A percentile compares a stretch with the other conserved stretches of the same genome.
phyloP scores from a whole-genome alignment of 2,888 invertebrate genomes.

The Spialia ferax region DNA sequence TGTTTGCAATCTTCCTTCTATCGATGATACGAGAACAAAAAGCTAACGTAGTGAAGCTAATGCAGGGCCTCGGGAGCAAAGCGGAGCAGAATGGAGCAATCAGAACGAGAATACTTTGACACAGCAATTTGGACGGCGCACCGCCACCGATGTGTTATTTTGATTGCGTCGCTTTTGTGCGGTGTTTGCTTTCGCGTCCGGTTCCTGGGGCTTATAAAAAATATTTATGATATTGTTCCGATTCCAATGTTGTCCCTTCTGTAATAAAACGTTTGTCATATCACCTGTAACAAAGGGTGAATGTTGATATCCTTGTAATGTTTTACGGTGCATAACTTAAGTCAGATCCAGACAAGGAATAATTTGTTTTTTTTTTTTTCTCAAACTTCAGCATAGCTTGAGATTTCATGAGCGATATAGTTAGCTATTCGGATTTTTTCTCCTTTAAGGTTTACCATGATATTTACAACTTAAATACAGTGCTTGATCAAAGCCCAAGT shows the following conservation, averaged over 20 bases:
- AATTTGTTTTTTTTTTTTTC: neutral
- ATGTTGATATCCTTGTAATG: neutral
- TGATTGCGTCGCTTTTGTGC: slow-evolving; percentile 80
- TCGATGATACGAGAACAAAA: slow-evolving; percentile 70
- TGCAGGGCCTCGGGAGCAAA: slow-evolving; percentile 69
- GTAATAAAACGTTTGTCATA: slow-evolving; percentile 2
- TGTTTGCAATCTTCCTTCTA: slow-evolving; percentile 53
- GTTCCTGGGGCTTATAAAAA: slow-evolving; percentile 65
- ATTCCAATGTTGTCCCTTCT: slow-evolving; percentile 50
- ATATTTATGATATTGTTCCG: slow-evolving; percentile 66
- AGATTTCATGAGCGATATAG: too few species aligned
- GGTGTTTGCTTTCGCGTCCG: slow-evolving; percentile 66
- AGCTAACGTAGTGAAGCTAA: slow-evolving; percentile 62
- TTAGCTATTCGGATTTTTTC: too few species aligned
- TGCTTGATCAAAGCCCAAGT: too few species aligned
- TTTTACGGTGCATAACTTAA: neutral
- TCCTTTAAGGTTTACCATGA: too few species aligned
- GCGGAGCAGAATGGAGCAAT: slow-evolving; percentile 83
- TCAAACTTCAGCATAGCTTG: too few species aligned
- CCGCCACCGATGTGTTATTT: slow-evolving; percentile 78
- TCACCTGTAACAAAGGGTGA: neutral
- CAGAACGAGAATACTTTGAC: slow-evolving; percentile 81
- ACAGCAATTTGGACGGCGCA: slow-evolving; percentile 79
- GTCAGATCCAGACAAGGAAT: neutral
- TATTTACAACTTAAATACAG: too few species aligned